Conservation (phyloP, 2,113 vertebrate species). For the Corythaeola cristata region DNA sequence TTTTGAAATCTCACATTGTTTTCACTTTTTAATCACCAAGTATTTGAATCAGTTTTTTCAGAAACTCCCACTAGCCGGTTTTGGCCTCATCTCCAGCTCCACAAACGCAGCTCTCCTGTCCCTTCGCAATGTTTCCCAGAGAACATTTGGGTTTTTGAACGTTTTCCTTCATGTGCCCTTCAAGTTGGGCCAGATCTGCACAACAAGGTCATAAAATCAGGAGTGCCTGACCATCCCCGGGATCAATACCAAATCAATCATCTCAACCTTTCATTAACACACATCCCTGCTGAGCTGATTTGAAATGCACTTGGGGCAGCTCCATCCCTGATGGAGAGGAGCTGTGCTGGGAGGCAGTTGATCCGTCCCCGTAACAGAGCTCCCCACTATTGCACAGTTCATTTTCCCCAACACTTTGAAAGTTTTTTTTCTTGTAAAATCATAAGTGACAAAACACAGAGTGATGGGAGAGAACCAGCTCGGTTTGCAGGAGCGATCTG, state of each 20-base stretch:
- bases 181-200: not conserved
- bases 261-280: not conserved
- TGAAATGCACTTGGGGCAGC: not conserved
- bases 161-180: not conserved
- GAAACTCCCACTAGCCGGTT: not conserved
- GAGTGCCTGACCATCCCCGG: not conserved
- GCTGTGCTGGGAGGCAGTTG: not conserved
- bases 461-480: accelerated
- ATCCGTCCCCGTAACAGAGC: not conserved
- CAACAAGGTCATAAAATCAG: not conserved
- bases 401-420: not conserved
- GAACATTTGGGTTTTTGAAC: accelerated
- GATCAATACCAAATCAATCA: not conserved
- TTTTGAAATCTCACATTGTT: not conserved
- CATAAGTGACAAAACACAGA: not conserved
- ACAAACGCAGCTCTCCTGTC: not conserved
- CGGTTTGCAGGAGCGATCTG: not conserved
- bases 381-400: not conserved
- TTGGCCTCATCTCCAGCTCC: not conserved
- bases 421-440: not conserved
- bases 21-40: not conserved
- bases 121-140: not conserved
- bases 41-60: not conserved
- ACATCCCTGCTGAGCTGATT: accelerated
- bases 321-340: not conserved